These are phyloP conservation scores for Cyrtodaria siliqua DNA, from an alignment of 2,888 invertebrate species.

Conservation along the genomic window DNA sequence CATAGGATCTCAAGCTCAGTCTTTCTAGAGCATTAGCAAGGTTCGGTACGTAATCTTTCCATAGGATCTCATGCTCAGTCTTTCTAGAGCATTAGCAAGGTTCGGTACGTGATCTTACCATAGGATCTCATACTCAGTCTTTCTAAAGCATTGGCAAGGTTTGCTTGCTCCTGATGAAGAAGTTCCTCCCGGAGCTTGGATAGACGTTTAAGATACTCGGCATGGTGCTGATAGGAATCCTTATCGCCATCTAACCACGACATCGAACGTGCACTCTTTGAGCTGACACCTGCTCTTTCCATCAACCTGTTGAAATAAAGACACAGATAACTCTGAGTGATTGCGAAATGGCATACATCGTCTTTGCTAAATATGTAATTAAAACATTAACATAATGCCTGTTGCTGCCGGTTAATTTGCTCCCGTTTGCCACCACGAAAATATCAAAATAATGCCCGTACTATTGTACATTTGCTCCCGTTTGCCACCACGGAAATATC, in stretches of 20 bases:
- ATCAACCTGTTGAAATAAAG: constrained; percentile 69
- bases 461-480: no score
- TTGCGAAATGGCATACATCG: no score
- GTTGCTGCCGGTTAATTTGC: no score
- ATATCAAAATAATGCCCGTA: no score
- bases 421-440: no score
- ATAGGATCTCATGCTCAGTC: constrained; percentile 71
- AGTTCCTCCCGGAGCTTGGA: constrained; percentile 75
- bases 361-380: no score
- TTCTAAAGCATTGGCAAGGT: constrained; percentile 76
- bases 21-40: constrained; percentile 76
- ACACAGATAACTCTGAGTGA: no score
- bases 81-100: constrained; percentile 75
- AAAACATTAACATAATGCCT: no score
- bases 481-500: no score
- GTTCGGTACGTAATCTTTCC: constrained; percentile 52
- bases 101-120: constrained; percentile 49
- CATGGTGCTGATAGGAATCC: constrained; percentile 68
- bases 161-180: constrained; percentile 75
- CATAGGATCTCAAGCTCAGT: constrained; percentile 69
- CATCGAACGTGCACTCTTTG: constrained; percentile 58
- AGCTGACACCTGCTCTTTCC: constrained; percentile 68
- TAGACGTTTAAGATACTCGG: constrained; percentile 75
- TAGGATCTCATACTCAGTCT: constrained; percentile 71
- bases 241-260: constrained; percentile 69